phyloP scores from a whole-genome alignment of 2,888 invertebrate species.

The Sarcophaga caerulescens region DNA sequence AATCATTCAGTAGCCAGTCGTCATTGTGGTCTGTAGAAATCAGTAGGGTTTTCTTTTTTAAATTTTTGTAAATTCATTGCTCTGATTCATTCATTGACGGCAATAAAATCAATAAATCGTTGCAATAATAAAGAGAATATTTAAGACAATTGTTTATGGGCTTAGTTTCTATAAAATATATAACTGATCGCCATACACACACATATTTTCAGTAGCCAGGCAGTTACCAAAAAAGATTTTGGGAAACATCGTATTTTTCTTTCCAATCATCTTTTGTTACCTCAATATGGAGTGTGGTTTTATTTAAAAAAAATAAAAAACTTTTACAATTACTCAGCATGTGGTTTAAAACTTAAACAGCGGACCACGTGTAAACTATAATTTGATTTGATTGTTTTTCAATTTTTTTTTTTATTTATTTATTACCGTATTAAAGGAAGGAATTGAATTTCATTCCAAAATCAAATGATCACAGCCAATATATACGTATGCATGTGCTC shows the following conservation, averaged over 20 bases:
- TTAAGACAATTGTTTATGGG: constrained; percentile 57
- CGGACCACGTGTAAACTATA: constrained; percentile 64
- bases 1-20: constrained; percentile 33
- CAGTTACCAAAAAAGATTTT: neutral
- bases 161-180: neutral
- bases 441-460: constrained; percentile 31
- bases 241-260: neutral
- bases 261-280: neutral
- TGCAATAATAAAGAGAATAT: constrained; percentile 50
- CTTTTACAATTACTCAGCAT: constrained; percentile 55
- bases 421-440: constrained; percentile 23
- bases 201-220: no score
- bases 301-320: neutral
- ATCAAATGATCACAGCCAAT: constrained; percentile 27
- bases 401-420: constrained; percentile 5
- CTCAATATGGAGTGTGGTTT: neutral
- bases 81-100: constrained; percentile 37
- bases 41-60: constrained; percentile 20
- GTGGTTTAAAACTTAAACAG: constrained; percentile 54
- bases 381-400: constrained; percentile 51
- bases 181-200: no score
- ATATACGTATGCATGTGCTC: constrained; percentile 34
- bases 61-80: constrained; percentile 12
- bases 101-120: constrained; percentile 38
- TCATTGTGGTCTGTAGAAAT: constrained; percentile 55